Percentiles rank a stretch among this genome's conserved stretches.
These are phyloP conservation scores for Fukomys damarensis DNA, from an alignment of 2,113 vertebrate genomes.

Conservation along the genomic window DNA sequence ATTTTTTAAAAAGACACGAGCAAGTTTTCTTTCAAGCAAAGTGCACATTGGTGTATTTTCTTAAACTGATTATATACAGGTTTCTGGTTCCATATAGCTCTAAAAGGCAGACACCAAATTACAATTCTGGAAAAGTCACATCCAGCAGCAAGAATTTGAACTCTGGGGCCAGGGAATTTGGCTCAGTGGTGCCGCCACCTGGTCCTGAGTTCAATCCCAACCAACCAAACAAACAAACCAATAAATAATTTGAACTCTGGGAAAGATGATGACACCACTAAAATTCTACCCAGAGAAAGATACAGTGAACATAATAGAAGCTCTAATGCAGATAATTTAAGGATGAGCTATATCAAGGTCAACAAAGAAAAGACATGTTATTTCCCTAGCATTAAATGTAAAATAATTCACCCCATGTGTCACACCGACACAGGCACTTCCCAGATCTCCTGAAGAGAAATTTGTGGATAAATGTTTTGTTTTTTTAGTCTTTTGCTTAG, in stretches of 20 bases:
- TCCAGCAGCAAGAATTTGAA: too few relatives aligned
- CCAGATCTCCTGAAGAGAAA: slow-evolving; percentile 22
- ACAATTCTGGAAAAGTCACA: not conserved
- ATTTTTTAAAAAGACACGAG: not conserved
- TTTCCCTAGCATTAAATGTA: slow-evolving; percentile 37
- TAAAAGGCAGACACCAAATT: not conserved
- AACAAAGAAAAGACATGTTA: slow-evolving; percentile 7
- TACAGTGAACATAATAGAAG: not conserved
- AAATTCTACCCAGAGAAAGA: not conserved
- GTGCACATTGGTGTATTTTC: not conserved
- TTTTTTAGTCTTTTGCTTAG: not conserved
- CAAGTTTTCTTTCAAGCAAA: not conserved
- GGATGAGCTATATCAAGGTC: slow-evolving; percentile 54
- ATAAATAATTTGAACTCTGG: not conserved
- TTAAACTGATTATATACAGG: not conserved
- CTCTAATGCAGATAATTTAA: not conserved
- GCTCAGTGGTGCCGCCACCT: too few relatives aligned
- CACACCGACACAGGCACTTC: slow-evolving; percentile 40
- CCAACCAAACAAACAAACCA: too few relatives aligned
- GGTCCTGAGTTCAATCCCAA: too few relatives aligned
- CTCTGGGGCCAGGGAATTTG: too few relatives aligned
- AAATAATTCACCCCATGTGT: slow-evolving; percentile 56
- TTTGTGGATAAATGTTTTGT: not conserved
- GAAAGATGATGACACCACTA: too few relatives aligned
- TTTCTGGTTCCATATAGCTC: not conserved